Evolutionary conservation across 2,888 invertebrate species (phyloP).

Genomic region (Ligdia adustata): DNA sequence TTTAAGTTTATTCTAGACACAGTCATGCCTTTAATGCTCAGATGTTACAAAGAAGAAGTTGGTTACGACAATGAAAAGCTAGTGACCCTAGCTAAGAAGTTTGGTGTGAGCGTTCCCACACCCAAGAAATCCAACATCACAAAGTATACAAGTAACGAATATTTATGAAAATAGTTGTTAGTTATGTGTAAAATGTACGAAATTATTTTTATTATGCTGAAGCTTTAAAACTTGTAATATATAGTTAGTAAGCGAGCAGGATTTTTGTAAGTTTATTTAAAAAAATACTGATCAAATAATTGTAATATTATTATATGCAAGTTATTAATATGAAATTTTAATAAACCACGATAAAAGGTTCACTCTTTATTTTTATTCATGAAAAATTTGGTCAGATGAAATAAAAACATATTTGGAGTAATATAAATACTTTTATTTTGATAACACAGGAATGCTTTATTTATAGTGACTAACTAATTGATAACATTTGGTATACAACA

Average conservation of each 20-base stretch:
- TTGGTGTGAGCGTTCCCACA: slow-evolving; percentile 80
- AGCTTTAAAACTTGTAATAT: slow-evolving; percentile 83
- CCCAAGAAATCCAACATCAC: slow-evolving; percentile 85
- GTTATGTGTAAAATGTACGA: slow-evolving; percentile 54
- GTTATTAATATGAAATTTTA: slow-evolving; percentile 81
- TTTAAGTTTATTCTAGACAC: slow-evolving; percentile 88
- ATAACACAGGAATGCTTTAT: slow-evolving; percentile 28
- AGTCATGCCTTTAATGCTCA: slow-evolving; percentile 86
- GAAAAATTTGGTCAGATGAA: slow-evolving; percentile 48
- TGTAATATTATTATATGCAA: slow-evolving; percentile 69
- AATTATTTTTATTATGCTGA: slow-evolving; percentile 80
- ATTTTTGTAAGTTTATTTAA: slow-evolving; percentile 81
- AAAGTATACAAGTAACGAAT: slow-evolving; percentile 88
- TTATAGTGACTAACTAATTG: slow-evolving; percentile 6
- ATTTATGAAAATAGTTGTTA: slow-evolving; percentile 79
- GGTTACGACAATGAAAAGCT: slow-evolving; percentile 84
- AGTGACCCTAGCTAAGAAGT: slow-evolving; percentile 78
- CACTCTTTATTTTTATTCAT: slow-evolving; percentile 60
- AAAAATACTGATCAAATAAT: slow-evolving; percentile 76
- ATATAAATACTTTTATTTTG: slow-evolving; percentile 33
- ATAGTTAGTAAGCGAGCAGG: slow-evolving; percentile 79
- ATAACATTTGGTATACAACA: slow-evolving; percentile 9
- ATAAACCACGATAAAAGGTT: slow-evolving; percentile 69
- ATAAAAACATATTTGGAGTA: slow-evolving; percentile 53
- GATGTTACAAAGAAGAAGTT: slow-evolving; percentile 84